A percentile compares a stretch with the other conserved stretches of the same genome.
Evolutionary conservation across 2,797 vertebrate genomes (phyloP).

Genomic region (Zenarchopterus dispar): DNA sequence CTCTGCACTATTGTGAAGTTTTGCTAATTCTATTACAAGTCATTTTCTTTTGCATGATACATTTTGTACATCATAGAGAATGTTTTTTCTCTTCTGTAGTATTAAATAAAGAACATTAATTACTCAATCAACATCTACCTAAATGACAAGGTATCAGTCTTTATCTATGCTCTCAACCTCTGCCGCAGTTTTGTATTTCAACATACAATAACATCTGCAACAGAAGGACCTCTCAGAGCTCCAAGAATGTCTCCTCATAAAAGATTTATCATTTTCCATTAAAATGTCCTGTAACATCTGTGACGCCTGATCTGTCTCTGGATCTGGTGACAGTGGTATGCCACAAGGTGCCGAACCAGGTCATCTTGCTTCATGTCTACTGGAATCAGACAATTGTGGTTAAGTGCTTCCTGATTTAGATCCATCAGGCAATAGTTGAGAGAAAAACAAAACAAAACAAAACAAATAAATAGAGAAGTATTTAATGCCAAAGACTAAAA

Average conservation of each 20-base stretch:
- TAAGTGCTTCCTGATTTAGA: conserved; percentile 76
- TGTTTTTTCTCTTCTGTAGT: conserved; percentile 12
- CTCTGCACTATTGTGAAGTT: conserved; percentile 8
- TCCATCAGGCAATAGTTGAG: conserved; percentile 2
- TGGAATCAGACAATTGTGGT: conserved; percentile 34
- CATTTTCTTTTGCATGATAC: conserved; percentile 15
- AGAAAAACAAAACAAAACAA: neutral
- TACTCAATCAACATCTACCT: conserved; percentile 21
- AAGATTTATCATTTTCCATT: conserved; percentile 80
- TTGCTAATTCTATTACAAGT: neutral
- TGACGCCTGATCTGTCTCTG: conserved; percentile 70
- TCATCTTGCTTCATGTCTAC: conserved; percentile 33
- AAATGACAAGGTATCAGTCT: conserved; percentile 42
- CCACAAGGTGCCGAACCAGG: conserved; percentile 66
- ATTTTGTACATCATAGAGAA: conserved; percentile 5
- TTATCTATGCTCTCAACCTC: conserved; percentile 17
- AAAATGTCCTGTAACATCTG: conserved; percentile 81
- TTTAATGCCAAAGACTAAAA: neutral
- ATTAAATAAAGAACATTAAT: conserved; percentile 35
- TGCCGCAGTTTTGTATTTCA: conserved; percentile 45
- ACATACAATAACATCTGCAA: conserved; percentile 25
- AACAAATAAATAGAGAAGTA: neutral
- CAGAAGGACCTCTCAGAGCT: conserved; percentile 37
- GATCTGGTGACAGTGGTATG: conserved; percentile 52
- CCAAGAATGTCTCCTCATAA: conserved; percentile 62